These are phyloP conservation scores for Cabera pusaria DNA, from an alignment of 2,888 invertebrate species.

Conservation along the genomic window DNA sequence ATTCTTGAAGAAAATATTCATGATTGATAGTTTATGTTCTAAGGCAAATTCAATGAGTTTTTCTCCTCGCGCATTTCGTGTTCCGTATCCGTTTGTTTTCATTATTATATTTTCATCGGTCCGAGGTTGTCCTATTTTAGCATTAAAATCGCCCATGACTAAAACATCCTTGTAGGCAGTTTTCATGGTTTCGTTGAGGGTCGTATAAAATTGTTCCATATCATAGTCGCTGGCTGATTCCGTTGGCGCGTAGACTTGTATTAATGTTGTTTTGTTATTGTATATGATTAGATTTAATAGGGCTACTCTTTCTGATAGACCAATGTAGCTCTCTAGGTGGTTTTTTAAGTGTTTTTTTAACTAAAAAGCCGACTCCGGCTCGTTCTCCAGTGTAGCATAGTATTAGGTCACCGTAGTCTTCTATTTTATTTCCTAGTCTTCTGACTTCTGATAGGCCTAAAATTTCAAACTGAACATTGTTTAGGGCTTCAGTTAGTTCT, in stretches of 20 bases:
- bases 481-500: constrained; percentile 3
- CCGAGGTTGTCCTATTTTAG: constrained; percentile 24
- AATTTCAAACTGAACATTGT: constrained; percentile 4
- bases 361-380: constrained; percentile 5
- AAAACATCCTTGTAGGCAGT: constrained; percentile 9
- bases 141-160: constrained; percentile 31
- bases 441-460: constrained; percentile 9
- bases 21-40: constrained; percentile 6
- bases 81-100: constrained; percentile 25
- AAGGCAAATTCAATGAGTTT: constrained; percentile 1
- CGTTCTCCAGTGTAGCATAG: constrained; percentile 7
- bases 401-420: constrained; percentile 5
- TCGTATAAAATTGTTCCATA: constrained; percentile 6
- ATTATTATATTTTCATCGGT: constrained; percentile 7
- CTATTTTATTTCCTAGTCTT: constrained; percentile 1
- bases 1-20: constrained; percentile 16
- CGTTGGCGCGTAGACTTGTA: constrained; percentile 16
- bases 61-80: constrained; percentile 19
- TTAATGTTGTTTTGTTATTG: too few species aligned
- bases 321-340: constrained; percentile 4
- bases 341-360: constrained; percentile 3
- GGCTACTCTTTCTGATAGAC: constrained; percentile 9
- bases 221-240: constrained; percentile 5
- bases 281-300: constrained; percentile 1
- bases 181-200: neutral